Evolutionary conservation across 2,797 vertebrate species (phyloP).

Genomic region (Lerista edwardsae): DNA sequence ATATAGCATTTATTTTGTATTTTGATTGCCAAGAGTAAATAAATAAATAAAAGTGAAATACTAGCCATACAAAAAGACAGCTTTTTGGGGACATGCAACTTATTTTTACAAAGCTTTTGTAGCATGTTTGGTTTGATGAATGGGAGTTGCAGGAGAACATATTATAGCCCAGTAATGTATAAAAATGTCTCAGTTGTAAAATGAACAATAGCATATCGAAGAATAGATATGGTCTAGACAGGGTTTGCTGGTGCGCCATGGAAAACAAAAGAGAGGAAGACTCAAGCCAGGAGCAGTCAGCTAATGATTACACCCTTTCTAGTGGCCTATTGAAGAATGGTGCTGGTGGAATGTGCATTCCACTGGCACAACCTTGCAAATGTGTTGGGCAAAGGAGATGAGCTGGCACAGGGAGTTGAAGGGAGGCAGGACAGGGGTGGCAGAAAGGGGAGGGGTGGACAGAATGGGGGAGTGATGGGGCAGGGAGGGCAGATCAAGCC

Average conservation of each 20-base stretch:
- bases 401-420: too few species aligned
- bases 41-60: background rate
- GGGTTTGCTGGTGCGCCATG: background rate
- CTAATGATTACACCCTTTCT: too few species aligned
- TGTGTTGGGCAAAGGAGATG: too few species aligned
- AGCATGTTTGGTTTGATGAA: background rate
- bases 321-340: too few species aligned
- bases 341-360: too few species aligned
- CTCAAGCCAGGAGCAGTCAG: too few species aligned
- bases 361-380: too few species aligned
- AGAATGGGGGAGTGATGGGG: too few species aligned
- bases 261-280: background rate
- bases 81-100: background rate
- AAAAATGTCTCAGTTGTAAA: background rate
- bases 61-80: background rate
- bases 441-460: too few species aligned
- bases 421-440: too few species aligned
- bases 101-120: constrained; percentile 1
- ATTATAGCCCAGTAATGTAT: background rate
- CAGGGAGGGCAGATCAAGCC: too few species aligned
- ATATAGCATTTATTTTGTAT: constrained; percentile 15
- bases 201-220: background rate
- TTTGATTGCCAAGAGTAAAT: background rate
- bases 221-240: background rate
- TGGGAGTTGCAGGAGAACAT: background rate